Evolutionary conservation across 1,140 invertebrate species (phyloP), one percentile per base, ranked within the genome.

Genomic region (Choristoneura fumiferana): DNA sequence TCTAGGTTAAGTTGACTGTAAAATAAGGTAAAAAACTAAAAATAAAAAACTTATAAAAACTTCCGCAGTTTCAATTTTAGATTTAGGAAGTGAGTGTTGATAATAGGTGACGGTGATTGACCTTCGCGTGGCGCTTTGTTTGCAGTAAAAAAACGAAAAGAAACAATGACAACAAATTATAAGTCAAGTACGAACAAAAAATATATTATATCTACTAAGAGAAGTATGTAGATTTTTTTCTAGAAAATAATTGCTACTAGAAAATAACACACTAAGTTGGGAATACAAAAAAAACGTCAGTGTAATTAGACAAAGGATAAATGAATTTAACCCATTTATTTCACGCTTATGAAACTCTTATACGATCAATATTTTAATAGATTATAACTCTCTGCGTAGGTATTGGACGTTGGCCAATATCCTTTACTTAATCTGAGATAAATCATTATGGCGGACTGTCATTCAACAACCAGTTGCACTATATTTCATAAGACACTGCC

Each of bases 1-100:
- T 77, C 18, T 87, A 83, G 77, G 73, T 77, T 87, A 85, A 84
- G 81, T 80, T 57, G 78, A 80, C 69, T 85, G 80, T 84, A 84
- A 85, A 78, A 78, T 79, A 72, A 76, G 65, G 79, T 56, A 77
- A 78, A 75, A 77, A 79, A 78, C 71, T 70, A 12, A 53, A 61
- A 68, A 73, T 65, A 67, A 70, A 62, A 66, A 76, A 61, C 29
- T 10, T 55, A 35, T 39, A 58, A 63, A 75, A 70, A 65, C 60
- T 22, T 56, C 8, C 53, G 33, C 38, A 56, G 60, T 68, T 69
- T 71, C 73, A 69, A 69, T 72, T 61, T 22, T 57, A 57, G 65
- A 65, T 61, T 36, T 39, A 54, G 40, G 39, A 54, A 62, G 49
- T 59, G 29, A 37, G 53, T 59, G 40, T 29, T 62, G 58, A 59